These are phyloP conservation scores for Petroica traversi DNA, from an alignment of 2,113 vertebrate genomes.

Conservation along the genomic window DNA sequence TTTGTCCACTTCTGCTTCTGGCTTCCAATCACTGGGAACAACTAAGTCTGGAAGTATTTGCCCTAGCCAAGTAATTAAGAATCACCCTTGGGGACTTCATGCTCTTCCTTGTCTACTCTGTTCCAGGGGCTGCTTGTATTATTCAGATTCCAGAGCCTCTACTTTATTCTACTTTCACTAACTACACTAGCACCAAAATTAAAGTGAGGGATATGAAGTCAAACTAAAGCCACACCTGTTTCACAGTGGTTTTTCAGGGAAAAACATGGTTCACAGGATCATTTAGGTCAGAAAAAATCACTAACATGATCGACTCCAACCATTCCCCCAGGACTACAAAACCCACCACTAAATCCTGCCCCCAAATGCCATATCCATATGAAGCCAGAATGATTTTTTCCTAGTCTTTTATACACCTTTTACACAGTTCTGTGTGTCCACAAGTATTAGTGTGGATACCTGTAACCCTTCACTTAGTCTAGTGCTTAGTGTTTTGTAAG, in stretches of 20 bases:
- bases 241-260: background rate
- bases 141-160: background rate
- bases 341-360: background rate
- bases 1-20: background rate
- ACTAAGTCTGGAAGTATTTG: background rate
- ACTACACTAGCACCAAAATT: background rate
- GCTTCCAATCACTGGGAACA: background rate
- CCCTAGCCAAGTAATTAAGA: background rate
- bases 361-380: background rate
- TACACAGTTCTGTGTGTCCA: no score
- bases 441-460: no score
- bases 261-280: background rate
- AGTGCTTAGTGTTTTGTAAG: no score
- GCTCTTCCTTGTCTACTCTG: background rate
- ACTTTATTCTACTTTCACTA: background rate
- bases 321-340: fast-evolving
- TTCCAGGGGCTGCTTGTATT: background rate
- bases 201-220: background rate
- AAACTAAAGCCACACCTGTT: background rate
- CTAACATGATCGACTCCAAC: fast-evolving
- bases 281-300: background rate
- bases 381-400: no score
- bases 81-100: background rate
- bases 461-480: no score
- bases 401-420: no score